Evolutionary conservation across 2,888 invertebrate species (phyloP), one percentile per base, ranked within the genome.

Genomic region (Cheilosia soror): DNA sequence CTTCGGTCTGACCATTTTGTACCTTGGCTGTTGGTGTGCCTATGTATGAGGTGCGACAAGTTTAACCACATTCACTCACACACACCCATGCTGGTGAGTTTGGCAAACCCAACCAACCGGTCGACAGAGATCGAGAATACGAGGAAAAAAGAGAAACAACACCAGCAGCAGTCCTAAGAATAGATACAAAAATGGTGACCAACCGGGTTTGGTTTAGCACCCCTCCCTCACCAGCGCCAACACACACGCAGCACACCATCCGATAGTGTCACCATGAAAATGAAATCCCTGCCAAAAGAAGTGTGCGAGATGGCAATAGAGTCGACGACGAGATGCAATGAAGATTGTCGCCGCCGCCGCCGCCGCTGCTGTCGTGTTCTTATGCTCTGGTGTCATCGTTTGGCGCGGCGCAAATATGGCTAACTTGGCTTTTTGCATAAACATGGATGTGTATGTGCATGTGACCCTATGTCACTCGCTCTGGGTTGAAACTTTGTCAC

Each of bases 11-110:
- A 78, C 78, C 82, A 77, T 75, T 76, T 79, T 82, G 79, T 78
- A 55, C 49, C 51, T 58, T 68, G 33, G 60, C 13, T n/a, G n/a
- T n/a, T n/a, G n/a, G n/a, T n/a, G n/a, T n/a, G n/a, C n/a, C n/a
- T 58, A 77, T 75, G 73, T 87, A 69, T 71, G 83, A 84, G 85
- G 89, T 37, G 37, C 89, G 90, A 90, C 90, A 90, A 90, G 89
- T 89, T 90, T 89, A 90, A 90, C 90, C 90, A 90, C 90, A 90
- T 88, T 88, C 86, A 84, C 88, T 88, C 80, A 85, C 84, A 68
- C 68, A 79, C 72, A 62, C 69, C 40, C 37, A 20, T 20, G 20
- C 29, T n/a, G 11, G 49, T n/a, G 72, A 20, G 15, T 40, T 68
- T 13, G 13, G 65, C 37, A 37, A 69, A 80, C 79, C 63, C 79